Percentiles rank a stretch among this genome's conserved stretches.
Conservation (phyloP, 1,140 invertebrate species). For the Scaptomyza pallida region DNA sequence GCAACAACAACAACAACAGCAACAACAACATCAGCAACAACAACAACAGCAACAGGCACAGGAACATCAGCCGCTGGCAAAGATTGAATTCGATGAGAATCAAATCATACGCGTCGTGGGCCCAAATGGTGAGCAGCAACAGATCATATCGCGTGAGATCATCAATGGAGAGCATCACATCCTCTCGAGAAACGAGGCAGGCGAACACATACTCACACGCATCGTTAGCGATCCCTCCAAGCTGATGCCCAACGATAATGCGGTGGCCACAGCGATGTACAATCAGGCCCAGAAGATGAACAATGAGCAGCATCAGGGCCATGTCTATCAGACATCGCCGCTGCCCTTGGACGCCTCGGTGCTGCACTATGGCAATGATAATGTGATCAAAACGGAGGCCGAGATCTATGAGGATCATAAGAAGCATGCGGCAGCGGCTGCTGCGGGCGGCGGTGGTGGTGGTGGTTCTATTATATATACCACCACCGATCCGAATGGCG, state of each 20-base stretch:
- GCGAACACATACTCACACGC: constrained; percentile 83
- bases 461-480: constrained; percentile 83
- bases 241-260: constrained; percentile 80
- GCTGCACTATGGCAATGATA: constrained; percentile 75
- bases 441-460: constrained; percentile 21
- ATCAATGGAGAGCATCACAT: constrained; percentile 84
- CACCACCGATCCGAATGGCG: constrained; percentile 82
- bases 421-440: constrained; percentile 59
- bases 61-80: constrained; percentile 79
- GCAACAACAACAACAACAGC: constrained; percentile 32
- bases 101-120: constrained; percentile 83
- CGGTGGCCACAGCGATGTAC: constrained; percentile 81
- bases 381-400: constrained; percentile 80
- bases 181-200: constrained; percentile 82
- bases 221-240: constrained; percentile 83
- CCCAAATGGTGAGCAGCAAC: constrained; percentile 81
- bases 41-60: constrained; percentile 58
- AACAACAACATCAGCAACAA: constrained; percentile 58
- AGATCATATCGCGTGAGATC: constrained; percentile 84
- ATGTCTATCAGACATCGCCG: constrained; percentile 79
- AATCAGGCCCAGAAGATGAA: constrained; percentile 81
- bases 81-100: constrained; percentile 83
- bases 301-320: constrained; percentile 76
- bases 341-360: constrained; percentile 78
- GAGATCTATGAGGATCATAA: constrained; percentile 83